phyloP scores from a whole-genome alignment of 2,113 vertebrate species.

The Climacteris rufus region DNA sequence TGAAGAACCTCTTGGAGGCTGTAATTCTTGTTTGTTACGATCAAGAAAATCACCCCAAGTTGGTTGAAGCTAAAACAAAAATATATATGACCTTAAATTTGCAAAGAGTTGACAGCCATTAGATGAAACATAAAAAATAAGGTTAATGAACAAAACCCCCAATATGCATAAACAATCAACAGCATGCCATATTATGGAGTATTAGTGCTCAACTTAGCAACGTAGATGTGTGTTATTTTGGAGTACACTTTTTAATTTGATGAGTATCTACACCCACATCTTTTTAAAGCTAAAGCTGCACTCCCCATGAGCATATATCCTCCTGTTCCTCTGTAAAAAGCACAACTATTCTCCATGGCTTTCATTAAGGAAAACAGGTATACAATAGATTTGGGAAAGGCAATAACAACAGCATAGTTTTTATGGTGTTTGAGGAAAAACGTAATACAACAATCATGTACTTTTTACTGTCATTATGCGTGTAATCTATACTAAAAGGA shows the following conservation, averaged over 20 bases:
- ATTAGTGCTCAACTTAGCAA: neutral
- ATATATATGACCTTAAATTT: neutral
- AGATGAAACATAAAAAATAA: neutral
- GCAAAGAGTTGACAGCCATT: neutral
- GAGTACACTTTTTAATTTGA: neutral
- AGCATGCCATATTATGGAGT: neutral
- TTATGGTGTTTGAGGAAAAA: neutral
- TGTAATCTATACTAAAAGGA: neutral
- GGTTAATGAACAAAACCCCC: neutral
- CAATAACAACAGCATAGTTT: neutral
- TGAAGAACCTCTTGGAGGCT: conserved; percentile 65
- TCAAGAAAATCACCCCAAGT: conserved; percentile 92
- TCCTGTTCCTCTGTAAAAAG: neutral
- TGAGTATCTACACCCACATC: neutral
- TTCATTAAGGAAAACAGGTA: neutral
- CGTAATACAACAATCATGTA: neutral
- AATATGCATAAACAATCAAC: neutral
- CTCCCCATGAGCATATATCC: neutral
- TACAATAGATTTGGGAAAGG: neutral
- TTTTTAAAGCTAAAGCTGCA: neutral
- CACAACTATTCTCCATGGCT: neutral
- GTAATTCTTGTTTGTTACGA: conserved; percentile 78
- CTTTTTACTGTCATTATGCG: neutral
- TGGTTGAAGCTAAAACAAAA: conserved; percentile 71
- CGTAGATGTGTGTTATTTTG: neutral